Base-by-base conservation (phyloP, 2,113 vertebrate species). In the Hippocampus abdominalis region DNA sequence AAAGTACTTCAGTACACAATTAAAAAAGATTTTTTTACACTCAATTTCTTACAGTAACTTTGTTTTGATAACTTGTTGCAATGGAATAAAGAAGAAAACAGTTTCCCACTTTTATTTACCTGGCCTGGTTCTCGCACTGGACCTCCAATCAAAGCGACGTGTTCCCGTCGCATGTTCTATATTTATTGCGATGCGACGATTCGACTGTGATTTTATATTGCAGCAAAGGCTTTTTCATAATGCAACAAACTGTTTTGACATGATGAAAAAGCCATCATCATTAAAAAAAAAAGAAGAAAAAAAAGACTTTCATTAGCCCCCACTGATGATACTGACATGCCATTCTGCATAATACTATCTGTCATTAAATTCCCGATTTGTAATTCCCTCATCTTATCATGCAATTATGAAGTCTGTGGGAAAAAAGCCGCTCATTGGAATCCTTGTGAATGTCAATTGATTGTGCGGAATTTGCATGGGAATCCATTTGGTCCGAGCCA, bases 401-500 rank as follows among this genome's bases (percentile, higher is more conserved):
- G 75, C 75, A 42, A 44, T 64, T 49, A 60, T 60, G 13, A 60
- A 60, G 76, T 69, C 70, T 71, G 53, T 40, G n/a, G 60, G 67
- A 72, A 73, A 78, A 83, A 85, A 85, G 83, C 82, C 72, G 77
- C 78, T 73, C 9, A 63, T 88, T 91, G 16, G 89, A 92, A 85
- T 66, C 29, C 1, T 57, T 23, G 4, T 68, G 71, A 79, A 70
- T 39, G 77, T 16, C 27, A 63, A 91, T 90, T 86, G 90, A 90
- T 89, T 64, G 56, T 63, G 69, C 11, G 32, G 23, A 72, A 90
- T 90, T 87, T 90, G 89, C 89, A 90, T 92, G 85, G 83, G 89
- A 90, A 91, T 89, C 81, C 72, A 84, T 89, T 87, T 69, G 18
- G 66, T 71, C 68, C 25, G 68, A 80, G 81, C 80, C 27, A 57